phyloP scores from a whole-genome alignment of 2,888 invertebrate genomes.

The Drosophila quinaria region DNA sequence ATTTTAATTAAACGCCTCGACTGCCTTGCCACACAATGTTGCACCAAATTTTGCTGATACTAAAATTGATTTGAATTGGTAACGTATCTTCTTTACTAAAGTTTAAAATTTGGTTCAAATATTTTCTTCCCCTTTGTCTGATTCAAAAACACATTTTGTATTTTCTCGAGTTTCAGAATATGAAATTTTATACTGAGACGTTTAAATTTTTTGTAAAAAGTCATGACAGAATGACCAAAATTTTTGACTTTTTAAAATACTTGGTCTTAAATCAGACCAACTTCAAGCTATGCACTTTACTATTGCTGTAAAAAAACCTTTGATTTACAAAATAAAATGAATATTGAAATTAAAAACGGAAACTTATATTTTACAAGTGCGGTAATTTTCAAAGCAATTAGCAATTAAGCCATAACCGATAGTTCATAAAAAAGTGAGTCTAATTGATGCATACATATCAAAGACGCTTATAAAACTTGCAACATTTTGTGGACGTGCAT shows the following conservation, averaged over 20 bases:
- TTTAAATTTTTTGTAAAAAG: too few relatives aligned
- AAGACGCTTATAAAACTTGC: conserved; percentile 6
- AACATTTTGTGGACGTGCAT: conserved; percentile 11
- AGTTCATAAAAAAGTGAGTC: conserved; percentile 11
- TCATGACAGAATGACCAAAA: too few relatives aligned
- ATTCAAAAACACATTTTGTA: too few relatives aligned
- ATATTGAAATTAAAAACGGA: too few relatives aligned
- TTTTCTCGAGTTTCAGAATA: too few relatives aligned
- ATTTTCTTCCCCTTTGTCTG: too few relatives aligned
- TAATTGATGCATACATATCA: conserved; percentile 1
- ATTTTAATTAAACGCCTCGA: conserved; percentile 45
- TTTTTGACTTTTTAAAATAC: too few relatives aligned
- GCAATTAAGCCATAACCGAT: conserved; percentile 5
- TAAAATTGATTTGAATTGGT: conserved; percentile 5
- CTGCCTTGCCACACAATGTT: conserved; percentile 18
- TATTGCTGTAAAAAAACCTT: not conserved
- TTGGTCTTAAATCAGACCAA: too few relatives aligned
- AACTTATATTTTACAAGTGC: not conserved
- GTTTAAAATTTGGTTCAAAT: too few relatives aligned
- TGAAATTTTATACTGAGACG: too few relatives aligned
- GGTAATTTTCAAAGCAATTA: conserved; percentile 44
- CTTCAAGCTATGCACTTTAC: too few relatives aligned
- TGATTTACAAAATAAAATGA: too few relatives aligned
- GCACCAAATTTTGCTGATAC: conserved; percentile 4
- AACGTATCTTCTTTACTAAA: not conserved